Base-by-base conservation (phyloP, 1,140 invertebrate species). In the Ptiloglossa arizonensis region DNA sequence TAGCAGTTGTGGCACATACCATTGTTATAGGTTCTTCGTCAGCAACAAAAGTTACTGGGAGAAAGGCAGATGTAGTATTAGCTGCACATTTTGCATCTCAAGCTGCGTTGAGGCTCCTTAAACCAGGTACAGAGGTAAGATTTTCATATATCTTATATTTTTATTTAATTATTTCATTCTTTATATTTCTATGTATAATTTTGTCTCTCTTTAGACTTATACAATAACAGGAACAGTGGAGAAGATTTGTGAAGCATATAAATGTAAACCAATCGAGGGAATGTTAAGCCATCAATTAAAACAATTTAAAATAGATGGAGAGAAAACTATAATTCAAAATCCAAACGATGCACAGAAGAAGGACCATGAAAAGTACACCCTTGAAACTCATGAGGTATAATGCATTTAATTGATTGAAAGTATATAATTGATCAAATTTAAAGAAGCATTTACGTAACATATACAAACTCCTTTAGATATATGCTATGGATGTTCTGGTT, bases 261-360 rank as follows among this genome's bases (percentile, higher is more conserved):
- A 98, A 85, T 99, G 98, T 92, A 99, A 99, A 93, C 98, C 99
- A 29, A 96, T 99, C 71, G 98, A 99, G 93, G 98, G 99, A 68
- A 99, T 99, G 98, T 93, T 99, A 35, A 99, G 98, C 85, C 98
- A 99, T 92, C 98, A 99, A 90, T 93, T 99, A 60, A 98, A 98
- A 89, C 97, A 98, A 91, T 97, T 98, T 91, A 97, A 97, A 92
- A 99, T 99, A 90, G 98, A 99, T 93, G 99, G 98, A 29, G 98
- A 99, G 86, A 99, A 99, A 93, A 98, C 98, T 22, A 99, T 99
- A 81, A 99, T 99, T 87, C 97, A 98, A 92, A 99, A 99, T 93
- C 99, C 99, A 5, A 98, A 96, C 87, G 99, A 99, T 90, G 97
- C 97, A 60, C 99, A 99, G 90, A 97, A 97, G 85, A 98, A 99